Percentiles rank a stretch among this genome's conserved stretches.
Evolutionary conservation across 2,113 vertebrate genomes (phyloP).

Genomic region (Macquaria ambigua): DNA sequence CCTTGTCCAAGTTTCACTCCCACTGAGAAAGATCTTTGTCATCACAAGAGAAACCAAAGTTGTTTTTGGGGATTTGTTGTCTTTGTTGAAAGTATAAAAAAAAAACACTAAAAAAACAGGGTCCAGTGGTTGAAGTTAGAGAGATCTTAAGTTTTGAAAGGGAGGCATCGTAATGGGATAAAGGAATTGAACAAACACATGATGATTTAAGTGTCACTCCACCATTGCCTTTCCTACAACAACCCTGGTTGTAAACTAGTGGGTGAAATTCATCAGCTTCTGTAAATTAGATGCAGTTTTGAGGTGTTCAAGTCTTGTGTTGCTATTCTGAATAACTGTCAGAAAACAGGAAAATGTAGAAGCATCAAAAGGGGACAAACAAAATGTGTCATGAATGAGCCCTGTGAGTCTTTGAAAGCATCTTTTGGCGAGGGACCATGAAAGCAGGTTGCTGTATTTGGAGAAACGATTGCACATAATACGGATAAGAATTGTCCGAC

Average conservation of each 20-base stretch:
- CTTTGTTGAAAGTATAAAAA: not conserved
- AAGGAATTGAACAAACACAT: slow-evolving; percentile 2
- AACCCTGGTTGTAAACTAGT: not conserved
- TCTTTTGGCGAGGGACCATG: slow-evolving; percentile 61
- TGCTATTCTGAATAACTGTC: slow-evolving; percentile 22
- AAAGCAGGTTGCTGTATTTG: slow-evolving; percentile 44
- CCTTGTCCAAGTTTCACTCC: slow-evolving; percentile 19
- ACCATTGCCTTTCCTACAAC: slow-evolving; percentile 48
- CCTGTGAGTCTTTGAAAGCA: slow-evolving; percentile 58
- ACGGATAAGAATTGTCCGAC: not conserved
- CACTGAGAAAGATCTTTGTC: slow-evolving; percentile 10
- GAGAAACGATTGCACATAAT: slow-evolving; percentile 7
- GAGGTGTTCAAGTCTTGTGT: not conserved
- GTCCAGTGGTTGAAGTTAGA: slow-evolving; percentile 15
- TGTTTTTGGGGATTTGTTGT: slow-evolving; percentile 29
- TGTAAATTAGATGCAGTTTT: slow-evolving; percentile 26
- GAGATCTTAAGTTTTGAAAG: slow-evolving; percentile 20
- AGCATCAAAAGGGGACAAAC: not conserved
- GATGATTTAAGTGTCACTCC: slow-evolving; percentile 19
- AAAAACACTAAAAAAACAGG: not conserved
- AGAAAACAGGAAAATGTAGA: slow-evolving; percentile 5
- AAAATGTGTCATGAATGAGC: slow-evolving; percentile 65
- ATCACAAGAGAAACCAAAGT: slow-evolving; percentile 63
- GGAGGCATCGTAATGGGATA: not conserved
- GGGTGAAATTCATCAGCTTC: slow-evolving; percentile 31